phyloP scores from a whole-genome alignment of 2,888 invertebrate species.

The Corbicula japonica region DNA sequence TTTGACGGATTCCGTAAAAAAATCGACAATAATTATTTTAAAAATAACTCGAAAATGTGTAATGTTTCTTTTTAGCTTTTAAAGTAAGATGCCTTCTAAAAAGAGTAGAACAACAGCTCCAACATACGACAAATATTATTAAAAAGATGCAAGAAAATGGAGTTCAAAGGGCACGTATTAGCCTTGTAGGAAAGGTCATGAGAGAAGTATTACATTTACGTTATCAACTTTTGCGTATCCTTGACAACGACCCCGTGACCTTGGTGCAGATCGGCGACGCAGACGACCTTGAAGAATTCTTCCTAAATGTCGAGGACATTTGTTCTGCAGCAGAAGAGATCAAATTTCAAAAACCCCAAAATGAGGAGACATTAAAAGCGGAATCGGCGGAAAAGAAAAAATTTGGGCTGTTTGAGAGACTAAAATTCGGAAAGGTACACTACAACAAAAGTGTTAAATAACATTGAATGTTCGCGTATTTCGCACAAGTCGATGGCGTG shows the following conservation, averaged over 20 bases:
- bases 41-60: background rate
- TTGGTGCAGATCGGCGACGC: background rate
- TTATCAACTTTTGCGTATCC: slow-evolving; percentile 1
- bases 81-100: background rate
- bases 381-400: background rate
- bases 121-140: background rate
- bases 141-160: slow-evolving; percentile 11
- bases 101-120: slow-evolving; percentile 8
- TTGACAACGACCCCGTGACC: background rate
- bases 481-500: background rate
- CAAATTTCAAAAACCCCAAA: background rate
- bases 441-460: background rate
- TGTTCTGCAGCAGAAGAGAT: slow-evolving; percentile 18
- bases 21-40: background rate
- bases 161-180: slow-evolving; percentile 4
- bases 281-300: slow-evolving; percentile 9
- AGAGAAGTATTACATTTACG: background rate
- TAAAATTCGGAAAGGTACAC: slow-evolving; percentile 5
- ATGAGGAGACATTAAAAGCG: background rate
- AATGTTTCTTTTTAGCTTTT: background rate
- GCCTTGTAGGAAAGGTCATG: slow-evolving; percentile 9
- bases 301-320: slow-evolving; percentile 5
- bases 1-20: no score
- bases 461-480: background rate
- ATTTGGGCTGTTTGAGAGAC: background rate